These are phyloP conservation scores for Poliocrania exsul DNA, from an alignment of 2,797 vertebrate species.

Conservation along the genomic window DNA sequence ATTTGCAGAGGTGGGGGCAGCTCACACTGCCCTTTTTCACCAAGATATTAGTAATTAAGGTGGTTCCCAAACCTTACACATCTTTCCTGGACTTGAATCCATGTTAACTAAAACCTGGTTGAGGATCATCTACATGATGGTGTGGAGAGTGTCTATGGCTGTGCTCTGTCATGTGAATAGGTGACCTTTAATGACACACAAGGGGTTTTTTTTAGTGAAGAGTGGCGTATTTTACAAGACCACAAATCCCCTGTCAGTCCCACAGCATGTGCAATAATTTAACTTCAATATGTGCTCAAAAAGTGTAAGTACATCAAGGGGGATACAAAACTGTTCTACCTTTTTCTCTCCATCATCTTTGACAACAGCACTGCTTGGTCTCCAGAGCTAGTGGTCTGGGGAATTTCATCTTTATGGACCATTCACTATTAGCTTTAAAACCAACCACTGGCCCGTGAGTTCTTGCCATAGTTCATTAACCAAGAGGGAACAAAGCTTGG, in stretches of 20 bases:
- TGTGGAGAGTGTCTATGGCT: not conserved
- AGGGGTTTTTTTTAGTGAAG: not conserved
- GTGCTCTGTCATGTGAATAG: not conserved
- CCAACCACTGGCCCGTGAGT: not conserved
- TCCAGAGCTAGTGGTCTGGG: not conserved
- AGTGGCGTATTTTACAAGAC: not conserved
- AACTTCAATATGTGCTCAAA: not conserved
- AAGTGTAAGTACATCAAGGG: not conserved
- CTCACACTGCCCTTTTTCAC: fast-evolving
- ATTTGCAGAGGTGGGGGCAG: not conserved
- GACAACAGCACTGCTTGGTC: not conserved
- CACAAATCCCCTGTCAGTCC: not conserved
- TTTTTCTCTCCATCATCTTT: not conserved
- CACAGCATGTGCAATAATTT: not conserved
- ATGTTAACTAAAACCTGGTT: fast-evolving
- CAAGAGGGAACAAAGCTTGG: conserved; percentile 29
- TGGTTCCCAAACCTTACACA: not conserved
- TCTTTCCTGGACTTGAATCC: not conserved
- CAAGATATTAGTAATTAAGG: fast-evolving
- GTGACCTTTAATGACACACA: not conserved
- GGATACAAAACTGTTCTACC: not conserved
- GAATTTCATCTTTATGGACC: not conserved
- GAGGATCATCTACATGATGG: not conserved
- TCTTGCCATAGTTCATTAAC: conserved; percentile 11
- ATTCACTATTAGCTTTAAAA: not conserved